Percentiles rank a stretch among this genome's conserved stretches.
Conservation (phyloP, 2,797 vertebrate species). For the Gambusia yucatana region DNA sequence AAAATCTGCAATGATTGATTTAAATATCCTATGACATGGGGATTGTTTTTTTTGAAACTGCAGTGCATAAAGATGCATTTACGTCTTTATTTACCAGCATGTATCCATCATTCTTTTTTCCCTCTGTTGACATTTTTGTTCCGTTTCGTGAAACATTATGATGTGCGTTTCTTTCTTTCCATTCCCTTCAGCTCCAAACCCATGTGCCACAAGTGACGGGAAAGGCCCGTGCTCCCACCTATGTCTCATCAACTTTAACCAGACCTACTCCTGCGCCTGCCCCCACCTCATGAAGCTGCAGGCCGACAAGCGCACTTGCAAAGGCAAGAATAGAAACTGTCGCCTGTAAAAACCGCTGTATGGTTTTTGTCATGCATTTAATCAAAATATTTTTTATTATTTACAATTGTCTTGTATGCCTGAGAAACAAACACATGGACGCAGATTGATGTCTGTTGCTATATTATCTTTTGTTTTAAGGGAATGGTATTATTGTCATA, state of each 20-base stretch:
- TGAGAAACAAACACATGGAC: neutral
- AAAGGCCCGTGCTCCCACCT: slow-evolving; percentile 92
- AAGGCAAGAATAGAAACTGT: slow-evolving; percentile 76
- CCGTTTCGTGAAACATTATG: neutral
- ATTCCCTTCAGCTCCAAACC: slow-evolving; percentile 88
- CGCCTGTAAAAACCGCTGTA: neutral
- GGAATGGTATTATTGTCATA: neutral
- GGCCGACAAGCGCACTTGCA: slow-evolving; percentile 90
- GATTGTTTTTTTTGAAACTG: neutral
- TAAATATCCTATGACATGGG: slow-evolving; percentile 5
- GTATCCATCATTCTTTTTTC: neutral
- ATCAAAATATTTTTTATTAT: neutral
- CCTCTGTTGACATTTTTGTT: slow-evolving; percentile 9
- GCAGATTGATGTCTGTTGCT: neutral
- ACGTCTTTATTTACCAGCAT: slow-evolving; percentile 1
- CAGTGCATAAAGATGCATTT: neutral
- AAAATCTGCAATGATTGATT: slow-evolving; percentile 9
- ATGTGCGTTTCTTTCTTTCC: neutral
- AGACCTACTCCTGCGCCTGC: slow-evolving; percentile 93
- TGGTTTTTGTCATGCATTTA: neutral
- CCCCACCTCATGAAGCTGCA: slow-evolving; percentile 97
- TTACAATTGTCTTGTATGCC: neutral
- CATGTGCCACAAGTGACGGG: slow-evolving; percentile 88
- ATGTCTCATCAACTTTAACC: slow-evolving; percentile 98
- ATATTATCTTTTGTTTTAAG: neutral